These are phyloP conservation scores for Epinotia nisella DNA, from an alignment of 2,888 invertebrate species.

Conservation along the genomic window DNA sequence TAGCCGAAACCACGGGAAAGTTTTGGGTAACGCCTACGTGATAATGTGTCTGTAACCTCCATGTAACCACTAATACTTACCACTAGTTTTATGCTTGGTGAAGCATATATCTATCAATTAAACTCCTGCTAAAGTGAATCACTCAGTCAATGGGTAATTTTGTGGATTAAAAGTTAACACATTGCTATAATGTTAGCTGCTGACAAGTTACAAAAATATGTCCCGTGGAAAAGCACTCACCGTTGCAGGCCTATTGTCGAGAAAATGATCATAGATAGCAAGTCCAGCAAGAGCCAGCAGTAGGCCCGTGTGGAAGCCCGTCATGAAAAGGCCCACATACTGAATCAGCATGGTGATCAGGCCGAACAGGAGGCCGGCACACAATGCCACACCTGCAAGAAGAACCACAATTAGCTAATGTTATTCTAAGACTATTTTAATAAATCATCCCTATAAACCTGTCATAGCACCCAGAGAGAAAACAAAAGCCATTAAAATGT, in stretches of 20 bases:
- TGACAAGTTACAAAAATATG: background rate
- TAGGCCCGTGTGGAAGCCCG: conserved; percentile 91
- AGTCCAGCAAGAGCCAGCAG: conserved; percentile 86
- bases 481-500: background rate
- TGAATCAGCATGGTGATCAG: conserved; percentile 93
- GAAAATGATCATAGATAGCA: conserved; percentile 85
- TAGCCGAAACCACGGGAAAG: background rate
- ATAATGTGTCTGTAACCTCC: too few species aligned
- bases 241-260: conserved; percentile 82
- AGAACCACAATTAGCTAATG: background rate
- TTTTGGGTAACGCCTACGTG: too few species aligned
- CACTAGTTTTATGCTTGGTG: background rate
- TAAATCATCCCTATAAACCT: background rate
- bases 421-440: background rate
- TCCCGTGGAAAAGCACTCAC: conserved; percentile 63
- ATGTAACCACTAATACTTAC: background rate
- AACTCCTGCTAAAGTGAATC: background rate
- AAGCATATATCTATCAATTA: conserved; percentile 3
- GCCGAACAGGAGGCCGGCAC: conserved; percentile 90
- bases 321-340: conserved; percentile 92
- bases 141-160: conserved; percentile 11
- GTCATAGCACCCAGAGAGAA: background rate
- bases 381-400: conserved; percentile 87
- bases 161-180: background rate
- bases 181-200: background rate